Evolutionary conservation across 2,797 vertebrate species (phyloP).

Genomic region (Trichosurus vulpecula): DNA sequence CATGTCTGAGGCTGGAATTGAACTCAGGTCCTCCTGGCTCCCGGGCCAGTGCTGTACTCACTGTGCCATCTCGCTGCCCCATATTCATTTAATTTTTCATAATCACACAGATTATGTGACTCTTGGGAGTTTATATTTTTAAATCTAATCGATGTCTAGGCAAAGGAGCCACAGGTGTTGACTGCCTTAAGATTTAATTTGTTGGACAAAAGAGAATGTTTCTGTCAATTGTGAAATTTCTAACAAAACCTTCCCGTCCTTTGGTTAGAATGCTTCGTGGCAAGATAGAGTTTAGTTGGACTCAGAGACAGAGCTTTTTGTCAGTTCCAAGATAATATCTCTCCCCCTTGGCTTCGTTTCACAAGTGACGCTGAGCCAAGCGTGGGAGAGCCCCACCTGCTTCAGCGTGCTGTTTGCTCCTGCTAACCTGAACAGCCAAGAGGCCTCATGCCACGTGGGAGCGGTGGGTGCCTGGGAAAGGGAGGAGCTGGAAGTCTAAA

Average conservation of each 20-base stretch:
- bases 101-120: background rate
- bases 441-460: background rate
- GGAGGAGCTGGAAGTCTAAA: background rate
- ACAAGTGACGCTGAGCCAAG: background rate
- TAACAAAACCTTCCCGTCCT: background rate
- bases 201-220: slow-evolving; percentile 18
- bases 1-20: no score
- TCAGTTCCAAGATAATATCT: background rate
- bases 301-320: slow-evolving; percentile 2
- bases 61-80: no score
- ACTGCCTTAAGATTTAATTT: slow-evolving; percentile 42
- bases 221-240: background rate
- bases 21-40: no score
- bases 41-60: no score
- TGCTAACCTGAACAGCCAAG: background rate
- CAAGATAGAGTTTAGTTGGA: background rate
- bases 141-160: background rate
- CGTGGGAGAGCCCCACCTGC: background rate
- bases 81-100: background rate
- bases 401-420: background rate
- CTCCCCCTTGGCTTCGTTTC: slow-evolving; percentile 12
- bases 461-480: background rate
- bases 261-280: background rate
- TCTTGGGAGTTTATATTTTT: background rate
- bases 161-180: slow-evolving; percentile 21